Percentiles rank a stretch among this genome's conserved stretches.
Evolutionary conservation across 2,888 invertebrate genomes (phyloP).

Genomic region (Lasiommata megera): DNA sequence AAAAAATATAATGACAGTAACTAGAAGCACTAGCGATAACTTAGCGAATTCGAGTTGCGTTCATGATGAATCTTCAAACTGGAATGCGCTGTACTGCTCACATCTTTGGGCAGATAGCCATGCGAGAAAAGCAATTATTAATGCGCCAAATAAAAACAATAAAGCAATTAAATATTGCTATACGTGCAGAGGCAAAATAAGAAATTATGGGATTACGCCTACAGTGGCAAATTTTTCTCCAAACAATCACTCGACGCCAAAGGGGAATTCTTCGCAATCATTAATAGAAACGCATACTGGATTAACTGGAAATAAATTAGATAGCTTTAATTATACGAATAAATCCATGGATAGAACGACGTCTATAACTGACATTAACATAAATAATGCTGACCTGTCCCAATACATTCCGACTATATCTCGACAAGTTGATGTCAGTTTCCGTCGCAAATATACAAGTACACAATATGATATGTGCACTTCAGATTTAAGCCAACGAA

Average conservation of each 20-base stretch:
- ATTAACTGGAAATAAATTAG: constrained; percentile 39
- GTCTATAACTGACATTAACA: constrained; percentile 19
- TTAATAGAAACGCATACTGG: constrained; percentile 32
- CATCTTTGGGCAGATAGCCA: constrained; percentile 67
- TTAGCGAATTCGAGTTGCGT: constrained; percentile 43
- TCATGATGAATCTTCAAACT: constrained; percentile 53
- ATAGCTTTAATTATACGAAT: constrained; percentile 39
- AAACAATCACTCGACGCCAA: constrained; percentile 67
- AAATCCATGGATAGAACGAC: constrained; percentile 39
- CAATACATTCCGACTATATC: constrained; percentile 69
- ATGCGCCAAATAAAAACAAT: constrained; percentile 49
- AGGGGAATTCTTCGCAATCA: constrained; percentile 39
- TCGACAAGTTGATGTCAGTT: constrained; percentile 62
- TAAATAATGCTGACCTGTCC: constrained; percentile 23
- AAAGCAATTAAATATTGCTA: constrained; percentile 64
- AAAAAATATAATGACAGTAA: constrained; percentile 56
- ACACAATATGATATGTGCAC: constrained; percentile 57
- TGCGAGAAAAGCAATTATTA: constrained; percentile 56
- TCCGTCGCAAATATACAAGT: constrained; percentile 59
- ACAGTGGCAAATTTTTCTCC: constrained; percentile 55
- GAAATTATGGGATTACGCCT: constrained; percentile 67
- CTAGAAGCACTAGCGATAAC: constrained; percentile 48
- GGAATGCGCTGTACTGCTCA: constrained; percentile 66
- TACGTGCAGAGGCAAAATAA: constrained; percentile 69
- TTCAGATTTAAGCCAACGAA: constrained; percentile 50